Conservation (phyloP, 2,888 invertebrate genomes). For the Eudemis profundana region DNA sequence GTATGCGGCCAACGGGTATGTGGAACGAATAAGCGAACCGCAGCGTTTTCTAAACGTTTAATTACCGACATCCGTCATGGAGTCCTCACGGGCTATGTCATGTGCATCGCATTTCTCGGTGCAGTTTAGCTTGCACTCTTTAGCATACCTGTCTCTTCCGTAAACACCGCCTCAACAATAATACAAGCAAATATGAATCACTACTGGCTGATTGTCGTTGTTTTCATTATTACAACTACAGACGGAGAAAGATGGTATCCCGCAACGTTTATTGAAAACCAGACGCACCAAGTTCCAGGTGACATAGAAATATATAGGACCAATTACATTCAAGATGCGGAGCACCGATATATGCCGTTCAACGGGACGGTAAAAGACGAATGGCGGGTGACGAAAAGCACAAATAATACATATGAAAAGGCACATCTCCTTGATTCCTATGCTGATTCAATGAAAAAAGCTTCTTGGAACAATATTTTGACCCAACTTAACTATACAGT, state of each 20-base stretch:
- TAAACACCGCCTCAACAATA: not conserved
- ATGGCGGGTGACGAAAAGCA: slow-evolving; percentile 12
- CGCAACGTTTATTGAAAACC: slow-evolving; percentile 54
- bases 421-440: not conserved
- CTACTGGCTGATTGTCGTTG: slow-evolving; percentile 46
- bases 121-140: slow-evolving; percentile 50
- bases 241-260: slow-evolving; percentile 65
- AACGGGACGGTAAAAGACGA: slow-evolving; percentile 6
- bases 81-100: slow-evolving; percentile 56
- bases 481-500: not conserved
- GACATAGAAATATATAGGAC: slow-evolving; percentile 22
- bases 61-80: slow-evolving; percentile 67
- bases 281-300: slow-evolving; percentile 31
- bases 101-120: slow-evolving; percentile 59
- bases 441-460: not conserved
- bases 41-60: slow-evolving; percentile 73
- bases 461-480: not conserved
- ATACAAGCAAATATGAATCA: slow-evolving; percentile 49
- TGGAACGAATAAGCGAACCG: slow-evolving; percentile 66
- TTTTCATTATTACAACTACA: slow-evolving; percentile 49
- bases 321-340: slow-evolving; percentile 39
- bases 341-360: slow-evolving; percentile 41
- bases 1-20: slow-evolving; percentile 49
- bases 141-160: slow-evolving; percentile 31
- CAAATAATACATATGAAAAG: not conserved